Base-by-base conservation (phyloP, 2,888 invertebrate genomes). In the Athalia circularis region DNA sequence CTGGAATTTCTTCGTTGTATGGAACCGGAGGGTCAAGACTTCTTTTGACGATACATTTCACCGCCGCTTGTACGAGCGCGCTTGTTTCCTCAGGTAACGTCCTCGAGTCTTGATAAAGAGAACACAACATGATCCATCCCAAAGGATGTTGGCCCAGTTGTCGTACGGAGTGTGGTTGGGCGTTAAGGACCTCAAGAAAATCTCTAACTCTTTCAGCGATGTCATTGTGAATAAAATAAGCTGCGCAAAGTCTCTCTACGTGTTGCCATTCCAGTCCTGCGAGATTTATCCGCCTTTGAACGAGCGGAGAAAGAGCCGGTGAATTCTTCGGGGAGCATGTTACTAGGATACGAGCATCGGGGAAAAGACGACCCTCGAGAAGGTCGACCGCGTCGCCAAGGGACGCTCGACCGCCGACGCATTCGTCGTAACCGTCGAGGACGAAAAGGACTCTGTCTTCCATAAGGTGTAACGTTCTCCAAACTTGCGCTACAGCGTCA, bases 361-460 rank as follows among this genome's bases (percentile, higher is more conserved):
- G 92, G 82, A 92, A 92, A 48, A 92, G 86, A 77, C 91, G 90
- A 5, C 92, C 92, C 83, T 92, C 92, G 5, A 92, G 85, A 3
- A 93, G 87, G 79, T 92, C 92, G 61, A 90, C 87, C 0, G 92
- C 91, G 83, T 92, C 92, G 1, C 91, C 90, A 3, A 90, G 82
- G 48, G 90, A 90, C 47, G 90, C 88, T 78, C 90, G 86, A n/a
- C 90, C 89, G n/a, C 88, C 86, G 43, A 88, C 85, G 29, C 91
- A 91, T 81, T 91, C 91, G 83, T 92, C 92, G 84, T 92, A 91
- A 0, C 92, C 92, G 83, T 92, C 92, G 57, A 93, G 86, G 43
- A 93, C 90, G 82, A 93, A 91, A 9, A 92, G 88, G 43, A 92
- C 87, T 48, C 91, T 90, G 54, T 92, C 91, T 77, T 92, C 91